These are phyloP conservation scores for Xylophagus ater DNA, from an alignment of 2,888 invertebrate genomes.

Conservation along the genomic window DNA sequence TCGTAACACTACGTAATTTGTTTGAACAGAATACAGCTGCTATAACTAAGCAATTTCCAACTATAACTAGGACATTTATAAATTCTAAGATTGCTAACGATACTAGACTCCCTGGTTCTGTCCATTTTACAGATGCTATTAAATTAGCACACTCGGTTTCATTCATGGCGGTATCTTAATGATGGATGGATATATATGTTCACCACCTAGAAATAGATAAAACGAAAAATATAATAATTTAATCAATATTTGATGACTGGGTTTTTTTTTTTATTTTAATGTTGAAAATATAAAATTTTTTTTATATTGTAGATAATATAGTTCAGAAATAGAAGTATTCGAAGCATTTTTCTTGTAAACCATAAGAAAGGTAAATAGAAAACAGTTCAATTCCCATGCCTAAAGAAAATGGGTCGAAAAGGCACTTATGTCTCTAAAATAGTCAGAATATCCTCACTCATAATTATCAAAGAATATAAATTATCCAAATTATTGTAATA, in stretches of 20 bases:
- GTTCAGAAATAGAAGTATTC: no score
- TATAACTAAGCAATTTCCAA: constrained; percentile 85
- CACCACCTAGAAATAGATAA: constrained; percentile 32
- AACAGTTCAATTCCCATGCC: no score
- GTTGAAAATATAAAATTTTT: no score
- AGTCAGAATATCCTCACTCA: no score
- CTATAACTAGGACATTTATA: constrained; percentile 79
- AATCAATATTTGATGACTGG: not conserved
- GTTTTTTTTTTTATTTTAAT: no score
- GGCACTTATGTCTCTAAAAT: no score
- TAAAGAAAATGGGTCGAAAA: no score
- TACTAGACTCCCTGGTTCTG: constrained; percentile 62
- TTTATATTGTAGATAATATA: no score
- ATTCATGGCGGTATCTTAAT: constrained; percentile 55
- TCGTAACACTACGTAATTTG: constrained; percentile 89
- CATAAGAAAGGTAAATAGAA: no score
- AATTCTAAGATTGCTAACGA: constrained; percentile 67
- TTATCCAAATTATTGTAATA: no score
- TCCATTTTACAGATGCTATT: constrained; percentile 71
- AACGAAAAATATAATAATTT: constrained; percentile 2
- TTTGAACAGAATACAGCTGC: constrained; percentile 83
- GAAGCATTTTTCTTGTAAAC: no score
- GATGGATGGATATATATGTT: constrained; percentile 30
- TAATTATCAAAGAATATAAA: no score
- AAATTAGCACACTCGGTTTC: constrained; percentile 70